A percentile compares a stretch with the other conserved stretches of the same genome.
These are phyloP conservation scores for Drosophila bunnanda DNA, from an alignment of 2,888 invertebrate genomes.

Conservation along the genomic window DNA sequence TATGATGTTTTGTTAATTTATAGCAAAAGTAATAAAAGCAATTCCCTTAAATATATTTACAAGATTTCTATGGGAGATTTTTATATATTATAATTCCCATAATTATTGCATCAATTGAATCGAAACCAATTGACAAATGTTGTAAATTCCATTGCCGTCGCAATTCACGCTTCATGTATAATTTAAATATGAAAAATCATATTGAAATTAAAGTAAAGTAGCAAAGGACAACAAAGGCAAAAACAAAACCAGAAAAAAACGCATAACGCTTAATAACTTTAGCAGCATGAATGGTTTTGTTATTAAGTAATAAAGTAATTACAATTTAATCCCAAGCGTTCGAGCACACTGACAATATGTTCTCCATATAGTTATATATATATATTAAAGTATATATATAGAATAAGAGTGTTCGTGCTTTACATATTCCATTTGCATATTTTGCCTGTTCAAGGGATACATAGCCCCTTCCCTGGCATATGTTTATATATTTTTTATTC, in stretches of 20 bases:
- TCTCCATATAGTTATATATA: slow-evolving; percentile 1
- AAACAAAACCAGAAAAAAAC: slow-evolving; percentile 19
- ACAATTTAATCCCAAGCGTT: slow-evolving; percentile 69
- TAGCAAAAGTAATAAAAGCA: background rate
- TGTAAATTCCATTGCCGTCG: too few relatives aligned
- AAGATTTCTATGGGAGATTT: too few relatives aligned
- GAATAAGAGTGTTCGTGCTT: background rate
- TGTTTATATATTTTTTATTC: slow-evolving; percentile 6
- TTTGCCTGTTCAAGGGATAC: slow-evolving; percentile 7
- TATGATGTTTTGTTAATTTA: background rate
- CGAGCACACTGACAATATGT: slow-evolving; percentile 32
- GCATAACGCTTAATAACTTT: slow-evolving; percentile 64
- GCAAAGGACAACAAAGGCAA: slow-evolving; percentile 13
- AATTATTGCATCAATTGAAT: background rate
- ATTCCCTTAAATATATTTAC: background rate
- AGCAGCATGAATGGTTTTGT: slow-evolving; percentile 77
- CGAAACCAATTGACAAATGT: slow-evolving; percentile 12
- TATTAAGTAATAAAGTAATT: slow-evolving; percentile 80
- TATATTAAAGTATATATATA: background rate
- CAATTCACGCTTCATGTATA: slow-evolving; percentile 17
- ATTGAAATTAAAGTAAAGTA: slow-evolving; percentile 41
- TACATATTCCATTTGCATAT: slow-evolving; percentile 40
- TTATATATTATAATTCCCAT: background rate
- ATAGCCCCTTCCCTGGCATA: slow-evolving; percentile 8
- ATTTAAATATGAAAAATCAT: slow-evolving; percentile 52